phyloP scores from a whole-genome alignment of 1,140 invertebrate genomes.

The Spodoptera frugiperda region DNA sequence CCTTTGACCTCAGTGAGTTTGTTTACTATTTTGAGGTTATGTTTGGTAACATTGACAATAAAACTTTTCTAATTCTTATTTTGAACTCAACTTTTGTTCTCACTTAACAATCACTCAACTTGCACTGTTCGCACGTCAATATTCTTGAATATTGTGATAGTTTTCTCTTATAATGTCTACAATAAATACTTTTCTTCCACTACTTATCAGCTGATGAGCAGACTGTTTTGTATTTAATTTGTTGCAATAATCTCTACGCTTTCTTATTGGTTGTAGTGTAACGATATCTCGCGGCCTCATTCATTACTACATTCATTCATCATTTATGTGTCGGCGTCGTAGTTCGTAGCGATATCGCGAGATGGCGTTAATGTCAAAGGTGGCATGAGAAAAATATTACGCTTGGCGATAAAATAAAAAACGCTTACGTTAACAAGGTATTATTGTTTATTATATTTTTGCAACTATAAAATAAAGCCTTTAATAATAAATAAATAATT shows the following conservation, averaged over 20 bases:
- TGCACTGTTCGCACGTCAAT: slow-evolving; percentile 19
- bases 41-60: slow-evolving; percentile 22
- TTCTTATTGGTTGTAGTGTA: slow-evolving; percentile 25
- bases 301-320: slow-evolving; percentile 40
- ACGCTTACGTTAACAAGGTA: neutral
- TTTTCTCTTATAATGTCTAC: slow-evolving; percentile 19
- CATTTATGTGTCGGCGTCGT: neutral
- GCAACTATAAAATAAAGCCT: no score
- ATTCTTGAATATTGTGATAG: slow-evolving; percentile 11
- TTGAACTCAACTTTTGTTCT: slow-evolving; percentile 16
- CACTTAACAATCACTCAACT: slow-evolving; percentile 15
- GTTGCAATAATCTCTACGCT: slow-evolving; percentile 16
- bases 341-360: slow-evolving; percentile 33
- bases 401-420: neutral
- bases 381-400: neutral
- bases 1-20: slow-evolving; percentile 43
- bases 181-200: slow-evolving; percentile 32
- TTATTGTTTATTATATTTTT: neutral
- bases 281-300: slow-evolving; percentile 41
- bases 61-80: slow-evolving; percentile 1
- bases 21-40: slow-evolving; percentile 51
- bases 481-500: no score
- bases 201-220: slow-evolving; percentile 44
- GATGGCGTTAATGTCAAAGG: slow-evolving; percentile 41
- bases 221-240: slow-evolving; percentile 37